Evolutionary conservation across 2,888 invertebrate genomes (phyloP).

Genomic region (Erannis defoliaria): DNA sequence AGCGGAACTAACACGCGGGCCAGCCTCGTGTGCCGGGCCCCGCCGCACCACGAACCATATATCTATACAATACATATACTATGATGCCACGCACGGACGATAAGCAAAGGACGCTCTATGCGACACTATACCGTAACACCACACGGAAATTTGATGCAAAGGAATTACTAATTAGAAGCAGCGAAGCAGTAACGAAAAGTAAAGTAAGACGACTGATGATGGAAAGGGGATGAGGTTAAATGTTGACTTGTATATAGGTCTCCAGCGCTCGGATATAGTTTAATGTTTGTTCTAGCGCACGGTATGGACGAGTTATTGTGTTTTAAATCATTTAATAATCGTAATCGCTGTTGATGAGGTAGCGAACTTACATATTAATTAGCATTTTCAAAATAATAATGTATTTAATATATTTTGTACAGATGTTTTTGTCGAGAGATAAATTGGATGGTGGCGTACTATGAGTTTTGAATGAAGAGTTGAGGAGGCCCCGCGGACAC

Average conservation of each 20-base stretch:
- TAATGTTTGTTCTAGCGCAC: constrained; percentile 85
- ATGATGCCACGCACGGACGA: constrained; percentile 85
- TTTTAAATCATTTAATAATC: constrained; percentile 86
- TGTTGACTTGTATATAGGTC: constrained; percentile 84
- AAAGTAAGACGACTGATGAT: constrained; percentile 47
- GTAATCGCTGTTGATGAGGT: constrained; percentile 85
- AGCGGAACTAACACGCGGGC: constrained; percentile 85
- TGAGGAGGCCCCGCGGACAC: constrained; percentile 79
- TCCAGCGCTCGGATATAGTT: constrained; percentile 63
- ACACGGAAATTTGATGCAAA: constrained; percentile 76
- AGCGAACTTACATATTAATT: constrained; percentile 83
- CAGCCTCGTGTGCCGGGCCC: constrained; percentile 38
- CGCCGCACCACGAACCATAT: constrained; percentile 50
- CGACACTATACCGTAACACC: constrained; percentile 76
- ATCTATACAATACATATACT: constrained; percentile 76
- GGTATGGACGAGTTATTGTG: constrained; percentile 83
- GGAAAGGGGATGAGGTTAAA: constrained; percentile 77
- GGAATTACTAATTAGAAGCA: constrained; percentile 81
- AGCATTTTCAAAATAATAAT: constrained; percentile 79
- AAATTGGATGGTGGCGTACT: constrained; percentile 87
- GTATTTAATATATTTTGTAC: constrained; percentile 88
- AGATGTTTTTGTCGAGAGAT: constrained; percentile 87
- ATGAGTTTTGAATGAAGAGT: constrained; percentile 84
- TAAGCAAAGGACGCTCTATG: constrained; percentile 84
- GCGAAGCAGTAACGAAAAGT: constrained; percentile 58